phyloP scores from a whole-genome alignment of 2,113 vertebrate species.

The Sander lucioperca region DNA sequence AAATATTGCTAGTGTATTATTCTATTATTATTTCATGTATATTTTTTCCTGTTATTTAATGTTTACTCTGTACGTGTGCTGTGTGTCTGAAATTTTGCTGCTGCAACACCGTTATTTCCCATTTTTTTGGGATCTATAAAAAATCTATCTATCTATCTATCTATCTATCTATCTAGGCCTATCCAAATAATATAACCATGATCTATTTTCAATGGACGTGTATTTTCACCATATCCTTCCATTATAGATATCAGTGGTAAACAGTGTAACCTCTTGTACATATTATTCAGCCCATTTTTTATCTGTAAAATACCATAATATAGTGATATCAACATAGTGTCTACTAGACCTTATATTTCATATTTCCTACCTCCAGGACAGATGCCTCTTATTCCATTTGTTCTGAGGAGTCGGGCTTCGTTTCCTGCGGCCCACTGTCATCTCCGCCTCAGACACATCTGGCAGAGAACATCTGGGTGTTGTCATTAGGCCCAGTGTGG shows the following conservation, averaged over 20 bases:
- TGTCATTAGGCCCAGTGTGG: conserved; percentile 93
- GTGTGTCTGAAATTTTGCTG: too few species aligned
- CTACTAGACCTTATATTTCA: not conserved
- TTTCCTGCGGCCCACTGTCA: conserved; percentile 77
- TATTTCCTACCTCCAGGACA: conserved; percentile 93
- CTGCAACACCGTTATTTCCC: too few species aligned
- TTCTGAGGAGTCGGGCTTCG: conserved; percentile 79
- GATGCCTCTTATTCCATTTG: conserved; percentile 95
- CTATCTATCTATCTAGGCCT: too few species aligned
- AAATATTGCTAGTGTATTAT: too few species aligned
- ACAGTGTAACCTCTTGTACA: not conserved
- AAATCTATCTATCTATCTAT: too few species aligned
- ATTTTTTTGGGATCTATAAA: too few species aligned
- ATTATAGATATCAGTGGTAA: not conserved
- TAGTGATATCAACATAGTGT: not conserved
- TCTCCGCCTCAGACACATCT: conserved; percentile 79
- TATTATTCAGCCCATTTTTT: not conserved
- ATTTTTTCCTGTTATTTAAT: too few species aligned
- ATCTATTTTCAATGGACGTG: not conserved
- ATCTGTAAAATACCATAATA: not conserved
- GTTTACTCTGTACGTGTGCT: too few species aligned
- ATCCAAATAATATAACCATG: not conserved
- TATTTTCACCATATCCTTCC: not conserved
- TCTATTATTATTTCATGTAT: too few species aligned
- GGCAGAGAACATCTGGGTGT: conserved; percentile 96